Evolutionary conservation across 2,888 invertebrate species (phyloP), one percentile per base, ranked within the genome.

Genomic region (Ectemnius lituratus): DNA sequence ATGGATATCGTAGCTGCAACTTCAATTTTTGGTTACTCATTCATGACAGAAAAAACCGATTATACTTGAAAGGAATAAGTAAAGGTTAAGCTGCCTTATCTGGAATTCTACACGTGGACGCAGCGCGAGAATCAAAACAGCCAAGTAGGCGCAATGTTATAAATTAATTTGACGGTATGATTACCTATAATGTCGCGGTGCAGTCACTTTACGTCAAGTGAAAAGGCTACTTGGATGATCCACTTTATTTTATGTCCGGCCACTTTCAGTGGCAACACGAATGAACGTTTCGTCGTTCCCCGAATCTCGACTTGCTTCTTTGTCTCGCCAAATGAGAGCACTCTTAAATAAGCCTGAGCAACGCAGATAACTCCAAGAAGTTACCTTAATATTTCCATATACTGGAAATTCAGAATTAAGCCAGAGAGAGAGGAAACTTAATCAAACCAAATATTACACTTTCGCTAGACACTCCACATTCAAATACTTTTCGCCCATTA

Each of bases 161-260:
- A 23, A 67, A 70, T 75, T 75, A 70, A 70, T 65, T 67, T 71
- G 75, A 75, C 70, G 16, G 52, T n/a, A 62, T 28, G 67, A 65
- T 62, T 63, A 27, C 57, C n/a, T 8, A 52, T 62, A 75, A 76
- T 64, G 70, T 75, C 65, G 52, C 16, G 37, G 16, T 59, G 45
- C 58, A 37, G 70, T 27, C 70, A n/a, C n/a, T 76, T 75, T 52
- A 67, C 57, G 64, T 70, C 59, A 61, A 20, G 52, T n/a, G 27
- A n/a, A 52, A 64, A 70, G 14, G 1, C 49, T 4, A 14, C 46
- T 27, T 11, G 59, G 46, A 14, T 58, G 67, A 67, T 76, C 59
- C 67, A 5, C 23, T 4, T 11, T 67, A 60, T 59, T 70, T 76
- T 67, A 75, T 62, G 75, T 23, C 62, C 52, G 61, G 47, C 62